phyloP scores from a whole-genome alignment of 2,113 vertebrate species.

The Sturnus vulgaris region DNA sequence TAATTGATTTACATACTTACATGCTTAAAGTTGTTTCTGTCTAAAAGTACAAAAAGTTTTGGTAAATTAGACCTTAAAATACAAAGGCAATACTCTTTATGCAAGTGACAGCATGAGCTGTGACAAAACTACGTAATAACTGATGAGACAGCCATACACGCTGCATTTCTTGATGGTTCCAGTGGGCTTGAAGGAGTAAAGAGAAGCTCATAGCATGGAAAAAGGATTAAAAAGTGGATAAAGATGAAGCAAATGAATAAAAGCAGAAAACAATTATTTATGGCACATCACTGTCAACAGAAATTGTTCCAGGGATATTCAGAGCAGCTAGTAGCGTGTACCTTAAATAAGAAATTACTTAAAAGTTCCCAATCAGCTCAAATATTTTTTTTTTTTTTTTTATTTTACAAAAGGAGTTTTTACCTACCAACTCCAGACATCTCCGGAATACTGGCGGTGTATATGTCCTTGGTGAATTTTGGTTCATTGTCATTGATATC shows the following conservation, averaged over 20 bases:
- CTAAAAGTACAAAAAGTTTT: neutral
- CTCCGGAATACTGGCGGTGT: constrained; percentile 89
- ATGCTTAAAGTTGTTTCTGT: neutral
- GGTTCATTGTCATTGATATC: constrained; percentile 98
- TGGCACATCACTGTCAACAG: neutral
- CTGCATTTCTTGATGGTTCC: neutral
- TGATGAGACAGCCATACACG: neutral
- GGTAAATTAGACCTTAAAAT: neutral
- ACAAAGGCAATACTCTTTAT: neutral
- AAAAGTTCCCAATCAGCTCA: neutral
- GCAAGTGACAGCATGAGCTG: neutral
- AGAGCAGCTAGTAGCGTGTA: neutral
- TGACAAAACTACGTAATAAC: neutral
- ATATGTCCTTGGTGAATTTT: constrained; percentile 88
- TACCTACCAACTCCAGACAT: constrained; percentile 96
- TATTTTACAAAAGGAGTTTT: constrained; percentile 11
- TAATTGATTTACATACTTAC: neutral
- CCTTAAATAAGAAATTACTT: neutral
- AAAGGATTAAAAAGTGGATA: neutral
- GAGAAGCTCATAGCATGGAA: neutral
- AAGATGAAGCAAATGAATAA: neutral
- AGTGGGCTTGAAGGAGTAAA: neutral
- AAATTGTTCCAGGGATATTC: neutral
- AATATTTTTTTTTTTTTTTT: neutral
- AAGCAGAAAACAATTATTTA: neutral